These are phyloP conservation scores for Epizoanthus rinbou DNA, from an alignment of 92 coral and sea anemone species.

Conservation along the genomic window DNA sequence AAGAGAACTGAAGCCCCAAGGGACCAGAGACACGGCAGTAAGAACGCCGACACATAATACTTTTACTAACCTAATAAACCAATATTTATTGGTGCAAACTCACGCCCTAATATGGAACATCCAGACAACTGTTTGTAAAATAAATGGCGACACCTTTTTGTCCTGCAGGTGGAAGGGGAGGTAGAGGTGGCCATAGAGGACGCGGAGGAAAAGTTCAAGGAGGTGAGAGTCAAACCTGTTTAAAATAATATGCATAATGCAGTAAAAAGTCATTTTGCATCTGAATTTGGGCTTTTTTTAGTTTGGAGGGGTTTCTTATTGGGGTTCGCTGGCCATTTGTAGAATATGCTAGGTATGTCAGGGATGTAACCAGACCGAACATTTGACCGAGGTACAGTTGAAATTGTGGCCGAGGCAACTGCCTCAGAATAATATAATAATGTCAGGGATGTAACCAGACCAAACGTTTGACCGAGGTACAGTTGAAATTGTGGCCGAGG, in stretches of 20 bases:
- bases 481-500: too few species aligned
- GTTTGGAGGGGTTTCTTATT: background rate
- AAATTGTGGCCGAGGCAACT: too few species aligned
- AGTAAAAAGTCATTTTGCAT: background rate
- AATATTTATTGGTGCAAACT: background rate
- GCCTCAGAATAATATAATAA: too few species aligned
- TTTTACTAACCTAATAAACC: background rate
- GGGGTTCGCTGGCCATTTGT: too few species aligned
- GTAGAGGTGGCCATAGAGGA: slow-evolving; percentile 48
- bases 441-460: too few species aligned
- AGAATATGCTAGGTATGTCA: too few species aligned
- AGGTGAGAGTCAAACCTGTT: slow-evolving; percentile 15
- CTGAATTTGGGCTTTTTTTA: background rate
- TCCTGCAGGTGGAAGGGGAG: slow-evolving; percentile 56
- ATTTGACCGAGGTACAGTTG: too few species aligned
- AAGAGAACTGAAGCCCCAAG: slow-evolving; percentile 91
- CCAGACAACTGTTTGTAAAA: background rate
- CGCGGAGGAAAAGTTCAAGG: slow-evolving; percentile 53
- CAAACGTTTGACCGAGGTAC: too few species aligned
- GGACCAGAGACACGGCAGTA: slow-evolving; percentile 80
- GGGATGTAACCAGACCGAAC: too few species aligned
- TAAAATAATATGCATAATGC: background rate
- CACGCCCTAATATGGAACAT: background rate
- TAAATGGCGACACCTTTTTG: slow-evolving; percentile 34
- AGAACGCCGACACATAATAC: background rate